Percentiles rank a stretch among this genome's conserved stretches.
Conservation (phyloP, 2,797 vertebrate genomes). For the Gymnothorax javanicus region DNA sequence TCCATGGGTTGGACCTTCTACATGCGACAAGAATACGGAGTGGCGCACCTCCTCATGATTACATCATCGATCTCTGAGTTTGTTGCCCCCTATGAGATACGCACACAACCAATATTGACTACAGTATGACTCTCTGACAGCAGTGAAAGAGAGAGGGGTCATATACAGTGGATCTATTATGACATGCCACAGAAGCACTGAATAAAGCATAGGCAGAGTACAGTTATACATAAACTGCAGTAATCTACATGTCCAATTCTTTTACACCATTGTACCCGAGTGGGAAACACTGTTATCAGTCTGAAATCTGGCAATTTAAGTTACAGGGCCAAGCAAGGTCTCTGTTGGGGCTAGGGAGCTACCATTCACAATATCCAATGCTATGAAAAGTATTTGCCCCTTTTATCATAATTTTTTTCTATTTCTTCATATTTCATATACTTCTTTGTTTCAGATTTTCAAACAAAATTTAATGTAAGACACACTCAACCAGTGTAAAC, state of each 20-base stretch:
- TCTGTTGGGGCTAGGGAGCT: background rate
- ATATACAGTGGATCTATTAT: background rate
- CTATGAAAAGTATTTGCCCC: too few species aligned
- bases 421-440: too few species aligned
- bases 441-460: too few species aligned
- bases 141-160: background rate
- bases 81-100: slow-evolving; percentile 64
- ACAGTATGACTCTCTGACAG: slow-evolving; percentile 26
- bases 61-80: slow-evolving; percentile 66
- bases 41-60: slow-evolving; percentile 62
- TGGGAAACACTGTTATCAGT: too few species aligned
- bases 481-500: too few species aligned
- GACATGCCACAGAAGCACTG: background rate
- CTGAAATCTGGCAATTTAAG: background rate
- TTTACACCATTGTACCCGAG: background rate
- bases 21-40: slow-evolving; percentile 45
- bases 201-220: background rate
- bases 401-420: too few species aligned
- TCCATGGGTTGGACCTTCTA: slow-evolving; percentile 27
- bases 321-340: background rate
- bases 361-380: background rate
- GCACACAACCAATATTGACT: background rate
- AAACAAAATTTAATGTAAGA: too few species aligned
- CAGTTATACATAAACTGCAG: background rate
- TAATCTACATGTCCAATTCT: background rate